These are phyloP conservation scores for Naso thynnoides DNA, from an alignment of 2,797 vertebrate species.

Conservation along the genomic window DNA sequence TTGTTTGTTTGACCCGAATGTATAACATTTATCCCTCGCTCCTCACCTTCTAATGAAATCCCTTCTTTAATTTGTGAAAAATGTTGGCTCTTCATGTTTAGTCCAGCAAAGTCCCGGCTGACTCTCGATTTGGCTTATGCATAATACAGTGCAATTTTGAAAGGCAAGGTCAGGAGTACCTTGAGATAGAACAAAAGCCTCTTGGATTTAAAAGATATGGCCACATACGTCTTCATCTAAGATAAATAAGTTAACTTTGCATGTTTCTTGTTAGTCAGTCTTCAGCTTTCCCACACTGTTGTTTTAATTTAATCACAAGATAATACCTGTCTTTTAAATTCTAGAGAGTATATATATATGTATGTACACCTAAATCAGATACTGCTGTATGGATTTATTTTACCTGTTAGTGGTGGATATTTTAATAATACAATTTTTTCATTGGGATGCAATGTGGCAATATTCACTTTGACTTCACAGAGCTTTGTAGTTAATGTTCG, in stretches of 20 bases:
- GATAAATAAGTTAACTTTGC: neutral
- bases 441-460: too few species aligned
- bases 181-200: constrained; percentile 42
- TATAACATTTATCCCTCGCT: constrained; percentile 75
- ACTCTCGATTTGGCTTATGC: constrained; percentile 68
- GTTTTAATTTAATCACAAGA: neutral
- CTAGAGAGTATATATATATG: too few species aligned
- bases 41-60: constrained; percentile 73
- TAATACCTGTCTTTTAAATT: too few species aligned
- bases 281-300: neutral
- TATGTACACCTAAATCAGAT: too few species aligned
- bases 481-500: too few species aligned
- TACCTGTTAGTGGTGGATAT: too few species aligned
- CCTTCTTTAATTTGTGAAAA: constrained; percentile 72
- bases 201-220: constrained; percentile 19
- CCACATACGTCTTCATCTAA: neutral
- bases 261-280: neutral
- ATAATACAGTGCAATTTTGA: constrained; percentile 73
- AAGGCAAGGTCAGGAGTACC: constrained; percentile 66
- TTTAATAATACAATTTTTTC: too few species aligned
- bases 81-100: constrained; percentile 57
- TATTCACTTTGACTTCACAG: too few species aligned
- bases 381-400: too few species aligned
- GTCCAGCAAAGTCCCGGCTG: constrained; percentile 38
- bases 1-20: constrained; percentile 82